These are phyloP conservation scores for Drosophila takahashii DNA, from an alignment of 1,140 invertebrate species.

Conservation along the genomic window DNA sequence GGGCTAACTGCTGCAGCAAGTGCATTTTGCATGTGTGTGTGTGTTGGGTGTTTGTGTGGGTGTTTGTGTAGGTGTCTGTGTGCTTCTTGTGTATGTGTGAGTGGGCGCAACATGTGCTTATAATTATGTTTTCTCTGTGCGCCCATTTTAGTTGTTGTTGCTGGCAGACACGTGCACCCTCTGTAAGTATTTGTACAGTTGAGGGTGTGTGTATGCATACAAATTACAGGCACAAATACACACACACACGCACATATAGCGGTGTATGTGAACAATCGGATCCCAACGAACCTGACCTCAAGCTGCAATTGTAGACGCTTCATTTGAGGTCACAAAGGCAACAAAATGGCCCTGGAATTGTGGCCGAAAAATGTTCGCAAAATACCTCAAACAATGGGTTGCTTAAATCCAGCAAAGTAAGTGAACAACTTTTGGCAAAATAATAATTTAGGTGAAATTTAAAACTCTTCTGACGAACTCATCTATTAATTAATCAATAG, in stretches of 20 bases:
- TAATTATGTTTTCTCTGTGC: constrained; percentile 74
- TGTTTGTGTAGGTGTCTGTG: neutral
- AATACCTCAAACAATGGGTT: neutral
- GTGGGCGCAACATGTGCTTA: constrained; percentile 73
- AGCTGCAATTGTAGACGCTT: constrained; percentile 69
- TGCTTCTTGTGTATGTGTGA: constrained; percentile 4
- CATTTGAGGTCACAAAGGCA: constrained; percentile 64
- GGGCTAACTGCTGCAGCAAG: constrained; percentile 36
- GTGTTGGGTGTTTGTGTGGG: constrained; percentile 16
- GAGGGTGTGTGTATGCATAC: constrained; percentile 44
- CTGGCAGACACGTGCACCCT: constrained; percentile 31
- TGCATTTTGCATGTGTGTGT: constrained; percentile 26
- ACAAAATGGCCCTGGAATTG: constrained; percentile 19
- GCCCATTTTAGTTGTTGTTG: constrained; percentile 51
- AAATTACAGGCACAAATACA: constrained; percentile 55
- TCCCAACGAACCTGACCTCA: constrained; percentile 49
- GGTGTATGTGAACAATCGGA: constrained; percentile 33
- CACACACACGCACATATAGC: neutral
- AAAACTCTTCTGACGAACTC: neutral
- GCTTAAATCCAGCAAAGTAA: constrained; percentile 1
- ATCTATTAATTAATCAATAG: no score
- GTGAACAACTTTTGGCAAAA: neutral
- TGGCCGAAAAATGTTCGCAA: constrained; percentile 19
- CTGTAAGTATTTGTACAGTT: constrained; percentile 8
- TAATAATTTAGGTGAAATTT: neutral